Percentiles rank a stretch among this genome's conserved stretches.
Conservation (phyloP, 2,888 invertebrate genomes). For the Epiblema foenella region DNA sequence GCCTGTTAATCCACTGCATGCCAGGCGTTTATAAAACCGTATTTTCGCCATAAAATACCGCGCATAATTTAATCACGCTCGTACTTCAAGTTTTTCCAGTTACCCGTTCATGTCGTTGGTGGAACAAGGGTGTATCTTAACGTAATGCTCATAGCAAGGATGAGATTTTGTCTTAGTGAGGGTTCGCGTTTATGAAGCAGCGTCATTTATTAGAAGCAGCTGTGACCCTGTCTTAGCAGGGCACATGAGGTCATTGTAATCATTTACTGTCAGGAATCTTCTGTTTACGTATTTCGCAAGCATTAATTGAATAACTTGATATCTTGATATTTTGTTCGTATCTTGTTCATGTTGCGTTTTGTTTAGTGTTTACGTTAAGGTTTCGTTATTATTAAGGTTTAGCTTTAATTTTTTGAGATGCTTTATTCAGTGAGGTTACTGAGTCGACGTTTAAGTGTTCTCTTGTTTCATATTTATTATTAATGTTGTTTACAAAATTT, state of each 20-base stretch:
- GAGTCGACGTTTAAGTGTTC: neutral
- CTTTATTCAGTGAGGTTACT: neutral
- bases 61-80: conserved; percentile 30
- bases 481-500: too few species aligned
- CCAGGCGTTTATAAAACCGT: conserved; percentile 24
- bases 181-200: conserved; percentile 30
- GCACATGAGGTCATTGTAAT: conserved; percentile 34
- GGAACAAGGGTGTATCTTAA: conserved; percentile 24
- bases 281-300: conserved; percentile 5
- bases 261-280: conserved; percentile 18
- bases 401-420: neutral
- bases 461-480: too few species aligned
- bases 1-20: neutral
- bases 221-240: conserved; percentile 37
- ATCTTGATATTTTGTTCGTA: neutral
- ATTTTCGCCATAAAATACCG: conserved; percentile 17
- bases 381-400: neutral
- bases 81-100: conserved; percentile 34
- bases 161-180: conserved; percentile 15
- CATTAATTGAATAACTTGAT: neutral
- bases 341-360: neutral
- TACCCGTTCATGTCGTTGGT: neutral
- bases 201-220: conserved; percentile 41
- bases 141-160: conserved; percentile 4
- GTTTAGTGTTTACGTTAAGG: too few species aligned